These are phyloP conservation scores for Drosophila persimilis DNA, from an alignment of 1,140 invertebrate genomes.

Conservation along the genomic window DNA sequence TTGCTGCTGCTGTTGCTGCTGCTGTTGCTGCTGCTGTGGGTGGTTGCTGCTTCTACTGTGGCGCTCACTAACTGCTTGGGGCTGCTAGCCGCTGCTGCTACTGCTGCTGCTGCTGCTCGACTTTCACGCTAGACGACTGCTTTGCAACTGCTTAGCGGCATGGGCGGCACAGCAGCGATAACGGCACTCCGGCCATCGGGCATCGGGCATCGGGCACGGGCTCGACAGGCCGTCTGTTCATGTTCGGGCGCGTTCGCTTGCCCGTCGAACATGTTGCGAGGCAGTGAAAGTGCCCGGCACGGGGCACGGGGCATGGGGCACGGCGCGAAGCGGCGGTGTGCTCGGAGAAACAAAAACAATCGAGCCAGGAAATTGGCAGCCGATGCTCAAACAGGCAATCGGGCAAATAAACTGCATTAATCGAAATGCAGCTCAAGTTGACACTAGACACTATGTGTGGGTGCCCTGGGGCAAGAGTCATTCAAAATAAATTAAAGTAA, in stretches of 20 bases:
- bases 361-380: no score
- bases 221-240: neutral
- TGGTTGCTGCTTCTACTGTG: neutral
- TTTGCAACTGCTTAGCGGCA: conserved; percentile 63
- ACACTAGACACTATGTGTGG: no score
- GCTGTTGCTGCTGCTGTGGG: conserved; percentile 21
- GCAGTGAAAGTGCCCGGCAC: no score
- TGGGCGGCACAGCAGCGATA: conserved; percentile 12
- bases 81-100: conserved; percentile 7
- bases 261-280: conserved; percentile 55
- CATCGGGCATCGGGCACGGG: neutral
- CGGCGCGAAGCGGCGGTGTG: no score
- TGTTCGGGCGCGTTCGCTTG: conserved; percentile 15
- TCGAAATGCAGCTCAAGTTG: no score
- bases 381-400: no score
- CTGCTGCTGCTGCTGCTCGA: conserved; percentile 43
- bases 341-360: no score
- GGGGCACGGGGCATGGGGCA: no score
- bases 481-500: no score
- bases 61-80: neutral
- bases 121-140: conserved; percentile 71
- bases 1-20: conserved; percentile 17
- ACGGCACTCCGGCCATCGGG: conserved; percentile 1
- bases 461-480: no score
- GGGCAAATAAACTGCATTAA: no score